phyloP scores from a whole-genome alignment of 2,113 vertebrate genomes.

The Arizona elegans region DNA sequence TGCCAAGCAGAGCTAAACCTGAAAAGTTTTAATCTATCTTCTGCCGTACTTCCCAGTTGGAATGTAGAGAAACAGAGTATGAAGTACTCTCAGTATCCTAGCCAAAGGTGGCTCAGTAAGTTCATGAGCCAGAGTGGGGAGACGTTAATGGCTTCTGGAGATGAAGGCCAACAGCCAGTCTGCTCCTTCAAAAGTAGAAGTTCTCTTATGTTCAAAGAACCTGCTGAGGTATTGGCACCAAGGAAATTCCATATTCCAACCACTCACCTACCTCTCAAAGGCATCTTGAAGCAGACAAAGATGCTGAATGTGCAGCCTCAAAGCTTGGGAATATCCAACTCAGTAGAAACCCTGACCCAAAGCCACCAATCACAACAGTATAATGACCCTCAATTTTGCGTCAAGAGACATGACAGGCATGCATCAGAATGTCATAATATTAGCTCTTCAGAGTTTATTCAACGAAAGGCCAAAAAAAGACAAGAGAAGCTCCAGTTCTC shows the following conservation, averaged over 20 bases:
- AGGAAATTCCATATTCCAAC: slow-evolving; percentile 50
- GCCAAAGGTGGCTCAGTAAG: slow-evolving; percentile 19
- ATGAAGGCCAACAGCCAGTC: slow-evolving; percentile 38
- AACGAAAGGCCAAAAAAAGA: slow-evolving; percentile 62
- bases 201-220: slow-evolving; percentile 73
- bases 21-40: slow-evolving; percentile 39
- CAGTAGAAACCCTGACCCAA: slow-evolving; percentile 64
- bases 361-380: slow-evolving; percentile 30
- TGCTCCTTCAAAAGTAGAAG: slow-evolving; percentile 65
- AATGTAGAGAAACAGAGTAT: slow-evolving; percentile 52
- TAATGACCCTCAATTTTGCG: slow-evolving; percentile 50
- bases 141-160: slow-evolving; percentile 58
- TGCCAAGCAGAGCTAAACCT: slow-evolving; percentile 46
- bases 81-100: slow-evolving; percentile 40
- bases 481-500: slow-evolving; percentile 84
- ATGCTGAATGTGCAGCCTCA: slow-evolving; percentile 47
- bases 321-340: slow-evolving; percentile 69
- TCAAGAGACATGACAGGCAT: slow-evolving; percentile 22
- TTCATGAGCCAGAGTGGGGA: slow-evolving; percentile 67
- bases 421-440: slow-evolving; percentile 45
- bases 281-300: slow-evolving; percentile 78
- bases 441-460: background rate
- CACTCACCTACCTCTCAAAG: slow-evolving; percentile 65
- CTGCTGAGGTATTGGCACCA: slow-evolving; percentile 68
- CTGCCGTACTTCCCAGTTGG: slow-evolving; percentile 30